These are phyloP conservation scores for Bufotes viridis DNA, from an alignment of 2,797 vertebrate genomes.

Conservation along the genomic window DNA sequence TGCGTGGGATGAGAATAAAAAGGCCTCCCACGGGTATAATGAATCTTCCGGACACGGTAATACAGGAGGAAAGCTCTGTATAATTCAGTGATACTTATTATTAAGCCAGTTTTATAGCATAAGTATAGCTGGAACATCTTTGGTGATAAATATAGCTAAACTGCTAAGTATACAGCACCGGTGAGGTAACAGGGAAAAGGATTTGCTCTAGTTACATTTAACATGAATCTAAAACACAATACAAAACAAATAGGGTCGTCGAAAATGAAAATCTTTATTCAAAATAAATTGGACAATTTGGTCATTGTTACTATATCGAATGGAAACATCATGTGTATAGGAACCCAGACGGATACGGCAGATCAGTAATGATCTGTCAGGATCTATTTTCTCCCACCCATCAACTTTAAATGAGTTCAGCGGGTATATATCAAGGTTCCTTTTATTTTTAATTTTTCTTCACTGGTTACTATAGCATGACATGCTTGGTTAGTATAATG, in stretches of 20 bases:
- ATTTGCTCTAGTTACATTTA: background rate
- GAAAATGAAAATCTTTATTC: background rate
- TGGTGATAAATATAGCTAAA: background rate
- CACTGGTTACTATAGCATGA: no score
- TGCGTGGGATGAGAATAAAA: background rate
- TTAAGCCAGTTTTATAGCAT: slow-evolving; percentile 1
- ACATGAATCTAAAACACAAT: background rate
- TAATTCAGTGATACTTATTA: slow-evolving; percentile 18
- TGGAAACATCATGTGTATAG: background rate
- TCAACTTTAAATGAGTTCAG: no score
- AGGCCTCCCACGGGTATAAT: slow-evolving; percentile 19
- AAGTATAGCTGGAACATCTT: background rate
- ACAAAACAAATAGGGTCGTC: background rate
- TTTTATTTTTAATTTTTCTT: no score
- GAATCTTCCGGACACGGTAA: background rate
- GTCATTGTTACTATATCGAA: background rate
- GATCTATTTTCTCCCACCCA: background rate
- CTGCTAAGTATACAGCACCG: background rate
- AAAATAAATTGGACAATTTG: background rate
- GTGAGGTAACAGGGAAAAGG: background rate
- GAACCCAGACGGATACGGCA: background rate
- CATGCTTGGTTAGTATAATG: no score
- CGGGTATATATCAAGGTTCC: no score
- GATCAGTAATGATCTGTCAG: background rate
- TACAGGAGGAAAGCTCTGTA: background rate